Evolutionary conservation across 2,797 vertebrate genomes (phyloP).

Genomic region (Ctenochaetus hawaiiensis): DNA sequence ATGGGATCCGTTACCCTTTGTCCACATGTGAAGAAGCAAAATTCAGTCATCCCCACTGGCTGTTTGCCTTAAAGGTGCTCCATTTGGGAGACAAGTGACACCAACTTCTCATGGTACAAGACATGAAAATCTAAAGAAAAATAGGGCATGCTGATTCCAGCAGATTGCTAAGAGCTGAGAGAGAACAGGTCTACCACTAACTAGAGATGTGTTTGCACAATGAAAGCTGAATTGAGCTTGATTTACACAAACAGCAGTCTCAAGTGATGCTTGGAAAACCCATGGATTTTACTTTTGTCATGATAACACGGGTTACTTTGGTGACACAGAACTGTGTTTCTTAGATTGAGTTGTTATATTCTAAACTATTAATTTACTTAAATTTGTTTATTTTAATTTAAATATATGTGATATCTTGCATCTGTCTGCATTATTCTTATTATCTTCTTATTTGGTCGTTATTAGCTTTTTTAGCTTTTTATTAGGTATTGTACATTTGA

Average conservation of each 20-base stretch:
- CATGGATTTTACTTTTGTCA: background rate
- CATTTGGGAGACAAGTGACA: too few species aligned
- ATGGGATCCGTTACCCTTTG: slow-evolving; percentile 37
- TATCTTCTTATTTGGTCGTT: too few species aligned
- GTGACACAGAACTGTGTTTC: background rate
- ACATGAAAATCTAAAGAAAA: too few species aligned
- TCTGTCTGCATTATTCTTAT: too few species aligned
- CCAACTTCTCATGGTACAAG: too few species aligned
- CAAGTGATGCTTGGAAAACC: background rate
- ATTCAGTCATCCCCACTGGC: slow-evolving; percentile 9
- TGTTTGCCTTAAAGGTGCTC: background rate
- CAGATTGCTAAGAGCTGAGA: too few species aligned
- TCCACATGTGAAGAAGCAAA: slow-evolving; percentile 37
- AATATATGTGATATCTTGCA: too few species aligned
- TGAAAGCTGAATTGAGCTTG: background rate
- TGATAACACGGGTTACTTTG: background rate
- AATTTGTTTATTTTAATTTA: too few species aligned
- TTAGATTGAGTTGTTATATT: background rate
- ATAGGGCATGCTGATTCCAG: too few species aligned
- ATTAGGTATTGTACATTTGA: too few species aligned
- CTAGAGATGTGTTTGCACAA: background rate
- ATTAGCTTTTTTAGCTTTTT: too few species aligned
- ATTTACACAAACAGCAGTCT: background rate
- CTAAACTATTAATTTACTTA: too few species aligned
- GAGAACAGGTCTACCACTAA: background rate